phyloP scores from a whole-genome alignment of 2,888 invertebrate genomes.

The Apodemia duryi region DNA sequence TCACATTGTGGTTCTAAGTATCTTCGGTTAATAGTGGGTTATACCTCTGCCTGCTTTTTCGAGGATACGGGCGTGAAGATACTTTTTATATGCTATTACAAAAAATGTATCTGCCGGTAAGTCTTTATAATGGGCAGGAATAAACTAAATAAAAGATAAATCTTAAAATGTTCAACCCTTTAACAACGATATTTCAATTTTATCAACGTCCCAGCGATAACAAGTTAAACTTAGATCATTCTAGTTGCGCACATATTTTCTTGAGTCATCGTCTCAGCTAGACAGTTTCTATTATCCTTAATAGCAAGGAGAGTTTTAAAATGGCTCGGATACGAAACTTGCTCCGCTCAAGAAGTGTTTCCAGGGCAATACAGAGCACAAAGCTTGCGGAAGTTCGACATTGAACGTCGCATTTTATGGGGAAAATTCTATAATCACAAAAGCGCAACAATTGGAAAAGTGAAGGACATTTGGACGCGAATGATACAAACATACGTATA shows the following conservation, averaged over 20 bases:
- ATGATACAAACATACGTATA: constrained; percentile 2
- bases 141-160: no score
- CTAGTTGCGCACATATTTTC: constrained; percentile 62
- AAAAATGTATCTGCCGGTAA: no score
- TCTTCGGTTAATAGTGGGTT: no score
- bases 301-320: constrained; percentile 73
- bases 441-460: constrained; percentile 41
- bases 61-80: no score
- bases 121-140: no score
- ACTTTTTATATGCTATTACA: no score
- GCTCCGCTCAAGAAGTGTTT: constrained; percentile 60
- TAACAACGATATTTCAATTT: constrained; percentile 18
- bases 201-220: constrained; percentile 48
- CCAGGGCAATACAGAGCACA: constrained; percentile 59
- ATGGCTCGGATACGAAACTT: constrained; percentile 70
- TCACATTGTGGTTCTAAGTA: no score
- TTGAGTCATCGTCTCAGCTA: constrained; percentile 64
- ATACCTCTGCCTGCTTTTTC: no score
- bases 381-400: constrained; percentile 59
- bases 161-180: background rate
- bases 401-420: constrained; percentile 69
- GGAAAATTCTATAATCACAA: constrained; percentile 59
- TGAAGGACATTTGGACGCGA: constrained; percentile 19
- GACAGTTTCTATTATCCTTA: constrained; percentile 75
- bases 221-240: constrained; percentile 72